Evolutionary conservation across 2,113 vertebrate genomes (phyloP), one percentile per base, ranked within the genome.

Genomic region (Bostrychus sinensis): DNA sequence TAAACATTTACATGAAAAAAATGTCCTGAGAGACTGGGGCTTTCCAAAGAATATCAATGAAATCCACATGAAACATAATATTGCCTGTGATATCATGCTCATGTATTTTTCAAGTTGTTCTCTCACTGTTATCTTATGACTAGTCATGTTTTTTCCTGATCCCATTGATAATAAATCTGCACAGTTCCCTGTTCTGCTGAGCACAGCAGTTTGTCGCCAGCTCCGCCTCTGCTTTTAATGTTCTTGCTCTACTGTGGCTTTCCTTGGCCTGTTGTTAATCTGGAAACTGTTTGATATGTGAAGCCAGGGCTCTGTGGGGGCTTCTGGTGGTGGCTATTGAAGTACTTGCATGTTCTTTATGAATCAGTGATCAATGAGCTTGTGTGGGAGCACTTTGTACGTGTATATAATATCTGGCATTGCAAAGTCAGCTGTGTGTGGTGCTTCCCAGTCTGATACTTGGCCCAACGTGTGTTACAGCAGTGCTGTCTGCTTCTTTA

Each of bases 161-260:
- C 53, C 66, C 22, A 2, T 19, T 56, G 48, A 63, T 54, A 73
- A 67, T 53, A 64, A 65, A 56, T 63, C 38, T 6, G 56, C 42
- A 57, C 46, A 38, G 62, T 36, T 19, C 1, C 42, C 25, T 1
- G 3, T 55, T 75, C 59, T 80, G 68, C 78, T 76, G 72, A 72
- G 66, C 3, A 12, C 55, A 48, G 71, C 70, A 66, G 28, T 66
- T 54, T 66, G 56, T 42, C 20, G 57, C 38, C 32, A 58, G 48
- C 72, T 73, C 70, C 66, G 70, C 46, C 72, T 73, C 70, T 68
- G 70, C 46, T 73, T 81, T 78, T 69, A 68, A 78, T 83, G 75
- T 80, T 73, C 71, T 26, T 42, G 61, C 36, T 19, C 72, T 75
- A 68, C 80, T 83, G 84, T 82, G 80, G 69, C 5, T 89, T 72